A percentile compares a stretch with the other conserved stretches of the same genome.
phyloP scores from a whole-genome alignment of 2,113 vertebrate species.

The Corydoras maculifer region DNA sequence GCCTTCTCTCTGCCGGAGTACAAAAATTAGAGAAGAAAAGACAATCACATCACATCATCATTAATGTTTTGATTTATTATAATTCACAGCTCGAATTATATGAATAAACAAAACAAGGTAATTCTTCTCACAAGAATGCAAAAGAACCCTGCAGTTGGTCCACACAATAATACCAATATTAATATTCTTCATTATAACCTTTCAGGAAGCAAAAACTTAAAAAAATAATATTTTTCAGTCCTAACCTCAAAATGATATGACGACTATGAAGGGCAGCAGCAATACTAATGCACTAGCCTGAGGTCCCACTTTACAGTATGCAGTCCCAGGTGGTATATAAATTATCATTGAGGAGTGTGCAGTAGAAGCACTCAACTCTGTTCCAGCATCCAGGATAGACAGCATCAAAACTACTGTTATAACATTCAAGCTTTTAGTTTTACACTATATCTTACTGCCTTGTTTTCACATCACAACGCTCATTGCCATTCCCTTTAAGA shows the following conservation, averaged over 20 bases:
- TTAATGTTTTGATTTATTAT: too few relatives aligned
- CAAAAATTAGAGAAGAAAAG: too few relatives aligned
- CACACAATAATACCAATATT: too few relatives aligned
- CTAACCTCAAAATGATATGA: not conserved
- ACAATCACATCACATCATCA: too few relatives aligned
- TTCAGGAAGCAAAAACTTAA: not conserved
- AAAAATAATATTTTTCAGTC: too few relatives aligned
- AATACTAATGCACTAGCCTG: not conserved
- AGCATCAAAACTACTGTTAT: conserved; percentile 2
- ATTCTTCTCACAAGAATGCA: too few relatives aligned
- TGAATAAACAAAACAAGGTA: too few relatives aligned
- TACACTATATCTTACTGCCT: not conserved
- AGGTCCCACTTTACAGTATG: not conserved
- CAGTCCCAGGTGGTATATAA: conserved; percentile 16
- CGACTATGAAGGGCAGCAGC: not conserved
- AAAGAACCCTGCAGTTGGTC: too few relatives aligned
- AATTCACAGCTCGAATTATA: too few relatives aligned
- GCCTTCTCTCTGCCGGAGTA: too few relatives aligned
- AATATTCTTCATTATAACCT: too few relatives aligned
- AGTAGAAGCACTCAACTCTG: not conserved
- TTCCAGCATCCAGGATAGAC: not conserved
- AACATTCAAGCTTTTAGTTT: not conserved
- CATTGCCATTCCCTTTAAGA: too few relatives aligned
- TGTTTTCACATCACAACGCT: not conserved
- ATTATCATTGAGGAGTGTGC: conserved; percentile 1